These are phyloP conservation scores for Brachionus koreanus DNA, from an alignment of 1,140 invertebrate genomes.

Conservation along the genomic window DNA sequence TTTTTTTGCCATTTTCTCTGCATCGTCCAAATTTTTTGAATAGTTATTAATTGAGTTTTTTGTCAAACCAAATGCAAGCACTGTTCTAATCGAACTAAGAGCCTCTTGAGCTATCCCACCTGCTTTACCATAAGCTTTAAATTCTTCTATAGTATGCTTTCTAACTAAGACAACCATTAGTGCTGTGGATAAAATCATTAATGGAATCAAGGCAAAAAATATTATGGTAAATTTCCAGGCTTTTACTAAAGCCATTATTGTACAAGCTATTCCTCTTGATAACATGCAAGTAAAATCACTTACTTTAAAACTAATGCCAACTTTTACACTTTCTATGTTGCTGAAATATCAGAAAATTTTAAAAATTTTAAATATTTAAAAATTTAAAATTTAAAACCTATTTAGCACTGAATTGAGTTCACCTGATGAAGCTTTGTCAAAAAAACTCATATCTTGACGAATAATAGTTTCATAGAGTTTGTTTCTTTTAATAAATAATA, in stretches of 20 bases:
- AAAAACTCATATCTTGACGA: constrained; percentile 42
- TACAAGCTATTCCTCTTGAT: neutral
- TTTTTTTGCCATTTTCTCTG: constrained; percentile 20
- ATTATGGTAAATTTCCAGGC: constrained; percentile 44
- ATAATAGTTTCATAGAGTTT: constrained; percentile 36
- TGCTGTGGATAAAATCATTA: constrained; percentile 39
- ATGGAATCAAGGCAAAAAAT: constrained; percentile 25
- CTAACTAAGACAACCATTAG: constrained; percentile 39
- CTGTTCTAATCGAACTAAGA: constrained; percentile 39
- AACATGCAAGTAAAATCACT: constrained; percentile 32
- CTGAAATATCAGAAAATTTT: neutral
- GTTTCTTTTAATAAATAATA: neutral
- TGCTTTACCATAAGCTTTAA: constrained; percentile 32
- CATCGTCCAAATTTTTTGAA: neutral
- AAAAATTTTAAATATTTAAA: neutral
- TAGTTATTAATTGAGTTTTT: constrained; percentile 54
- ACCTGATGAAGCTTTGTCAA: constrained; percentile 19
- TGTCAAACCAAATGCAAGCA: constrained; percentile 45
- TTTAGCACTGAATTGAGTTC: neutral
- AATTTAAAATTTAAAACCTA: neutral
- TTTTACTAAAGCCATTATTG: constrained; percentile 13
- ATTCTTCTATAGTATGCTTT: constrained; percentile 31
- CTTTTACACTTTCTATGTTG: constrained; percentile 2
- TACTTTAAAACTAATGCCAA: constrained; percentile 23
- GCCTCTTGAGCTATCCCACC: constrained; percentile 34